Percentiles rank a stretch among this genome's conserved stretches.
phyloP scores from a whole-genome alignment of 2,113 vertebrate genomes.

The Pachycephala philippinensis region DNA sequence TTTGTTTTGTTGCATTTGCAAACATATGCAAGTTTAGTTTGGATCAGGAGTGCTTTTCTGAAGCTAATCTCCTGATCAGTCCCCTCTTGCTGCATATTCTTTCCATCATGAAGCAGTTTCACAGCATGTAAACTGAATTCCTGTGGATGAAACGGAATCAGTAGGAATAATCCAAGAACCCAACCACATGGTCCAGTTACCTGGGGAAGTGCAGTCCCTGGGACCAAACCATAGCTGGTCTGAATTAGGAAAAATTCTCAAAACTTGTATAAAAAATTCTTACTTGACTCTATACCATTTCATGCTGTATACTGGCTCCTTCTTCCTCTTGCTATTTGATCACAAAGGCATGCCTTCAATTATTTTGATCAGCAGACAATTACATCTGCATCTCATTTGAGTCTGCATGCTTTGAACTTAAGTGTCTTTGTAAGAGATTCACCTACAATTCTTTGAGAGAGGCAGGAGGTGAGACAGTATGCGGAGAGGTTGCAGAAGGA shows the following conservation, averaged over 20 bases:
- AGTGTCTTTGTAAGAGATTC: neutral
- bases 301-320: fast-evolving
- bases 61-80: neutral
- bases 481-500: neutral
- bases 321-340: neutral
- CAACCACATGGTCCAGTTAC: neutral
- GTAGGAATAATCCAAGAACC: neutral
- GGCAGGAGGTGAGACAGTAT: fast-evolving
- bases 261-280: neutral
- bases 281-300: neutral
- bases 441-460: neutral
- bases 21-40: neutral
- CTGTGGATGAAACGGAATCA: neutral
- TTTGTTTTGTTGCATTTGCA: neutral
- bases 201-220: neutral
- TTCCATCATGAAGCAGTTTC: neutral
- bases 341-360: neutral
- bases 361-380: neutral
- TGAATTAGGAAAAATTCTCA: neutral
- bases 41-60: neutral
- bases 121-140: neutral
- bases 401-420: neutral
- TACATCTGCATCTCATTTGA: neutral
- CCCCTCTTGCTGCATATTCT: neutral
- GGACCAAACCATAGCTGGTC: neutral